Evolutionary conservation across 1,140 invertebrate genomes (phyloP), one percentile per base, ranked within the genome.

Genomic region (Mactra quadrangularis): DNA sequence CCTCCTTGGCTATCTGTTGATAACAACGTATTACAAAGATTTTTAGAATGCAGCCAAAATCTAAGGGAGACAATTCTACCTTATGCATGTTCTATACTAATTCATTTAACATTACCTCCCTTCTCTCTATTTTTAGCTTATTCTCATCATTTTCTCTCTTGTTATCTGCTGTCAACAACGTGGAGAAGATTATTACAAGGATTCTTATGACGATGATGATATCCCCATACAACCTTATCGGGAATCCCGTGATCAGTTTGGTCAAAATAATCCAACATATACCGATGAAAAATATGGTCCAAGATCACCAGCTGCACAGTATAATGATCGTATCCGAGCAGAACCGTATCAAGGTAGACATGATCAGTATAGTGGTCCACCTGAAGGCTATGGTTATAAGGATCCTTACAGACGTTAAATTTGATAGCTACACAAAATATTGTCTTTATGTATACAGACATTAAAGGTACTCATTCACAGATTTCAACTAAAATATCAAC

Each of bases 321-420:
- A 35, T 45, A 57, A 57, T 50, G 59, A 62, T 57, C 74, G 74
- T 57, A 7, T 22, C n/a, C 47, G 62, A 45, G 41, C 74, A 57
- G 55, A 76, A 60, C 74, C 74, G 4, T 76, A 76, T 25, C 38
- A 52, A 50, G 74, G 74, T 25, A 38, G 74, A 29, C 55, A 57
- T 22, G 74, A 76, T 33, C 27, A 62, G 11, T 76, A 76, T 55
- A 62, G 57, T 1, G 41, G 38, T 3, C 74, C 74, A 6, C 74
- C 74, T 2, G 57, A 47, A 31, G 74, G 55, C 25, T 76, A 76
- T 29, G 74, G 70, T 2, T 35, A n/a, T 3, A 68, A 41, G 27
- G 64, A 68, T 17, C 64, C 64, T 2, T 50, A 68, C 45, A 68
- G 64, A 50, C 64, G 64, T 17, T 68, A 22, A 68, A 41, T n/a